phyloP scores from a whole-genome alignment of 2,113 vertebrate genomes.

The Chlorodrepanis virens region DNA sequence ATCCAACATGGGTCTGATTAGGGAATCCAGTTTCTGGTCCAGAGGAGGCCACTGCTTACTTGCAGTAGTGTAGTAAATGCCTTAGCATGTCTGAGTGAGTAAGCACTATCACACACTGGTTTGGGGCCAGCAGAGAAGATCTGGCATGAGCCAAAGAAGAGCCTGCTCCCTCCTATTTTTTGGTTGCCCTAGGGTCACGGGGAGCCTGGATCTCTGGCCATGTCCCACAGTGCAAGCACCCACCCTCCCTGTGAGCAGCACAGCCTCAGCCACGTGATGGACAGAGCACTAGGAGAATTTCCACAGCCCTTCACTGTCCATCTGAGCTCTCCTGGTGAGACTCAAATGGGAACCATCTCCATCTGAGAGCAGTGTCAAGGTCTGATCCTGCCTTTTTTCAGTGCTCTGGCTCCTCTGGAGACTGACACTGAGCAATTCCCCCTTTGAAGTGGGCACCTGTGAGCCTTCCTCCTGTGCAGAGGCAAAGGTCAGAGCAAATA shows the following conservation, averaged over 20 bases:
- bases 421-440: neutral
- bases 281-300: neutral
- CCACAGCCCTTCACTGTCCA: neutral
- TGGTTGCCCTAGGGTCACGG: neutral
- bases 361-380: neutral
- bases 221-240: neutral
- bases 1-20: slow-evolving; percentile 35
- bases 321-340: neutral
- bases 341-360: neutral
- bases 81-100: slow-evolving; percentile 4
- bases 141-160: neutral
- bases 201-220: neutral
- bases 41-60: slow-evolving; percentile 35
- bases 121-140: neutral
- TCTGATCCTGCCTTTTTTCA: neutral
- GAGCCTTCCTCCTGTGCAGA: neutral
- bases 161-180: neutral
- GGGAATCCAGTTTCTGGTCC: neutral
- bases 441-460: neutral
- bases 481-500: neutral
- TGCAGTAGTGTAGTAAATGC: neutral
- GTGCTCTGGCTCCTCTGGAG: neutral
- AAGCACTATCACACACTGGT: neutral
- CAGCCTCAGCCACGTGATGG: accelerated
- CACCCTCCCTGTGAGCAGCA: neutral